Percentiles rank a stretch among this genome's conserved stretches.
Conservation (phyloP, 2,888 invertebrate species). For the Pristionchus maxplancki region DNA sequence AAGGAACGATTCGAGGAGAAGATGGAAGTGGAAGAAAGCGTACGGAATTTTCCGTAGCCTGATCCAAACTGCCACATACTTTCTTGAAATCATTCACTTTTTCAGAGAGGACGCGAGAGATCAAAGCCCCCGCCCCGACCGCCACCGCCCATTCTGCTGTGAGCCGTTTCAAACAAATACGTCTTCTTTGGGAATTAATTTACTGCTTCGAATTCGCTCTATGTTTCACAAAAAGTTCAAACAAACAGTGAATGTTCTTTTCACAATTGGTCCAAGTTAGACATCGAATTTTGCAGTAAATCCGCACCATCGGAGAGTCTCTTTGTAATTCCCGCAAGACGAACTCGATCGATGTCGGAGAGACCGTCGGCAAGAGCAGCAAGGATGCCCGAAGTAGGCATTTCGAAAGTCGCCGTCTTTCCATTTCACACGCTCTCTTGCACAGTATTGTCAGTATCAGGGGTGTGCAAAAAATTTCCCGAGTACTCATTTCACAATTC, state of each 20-base stretch:
- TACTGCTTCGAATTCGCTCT: too few species aligned
- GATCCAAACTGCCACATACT: background rate
- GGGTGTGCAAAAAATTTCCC: too few species aligned
- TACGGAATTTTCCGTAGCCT: background rate
- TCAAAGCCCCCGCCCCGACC: background rate
- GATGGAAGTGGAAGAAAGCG: background rate
- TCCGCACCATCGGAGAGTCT: conserved; percentile 2
- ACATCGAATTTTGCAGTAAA: conserved; percentile 7
- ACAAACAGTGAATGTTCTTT: too few species aligned
- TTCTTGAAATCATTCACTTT: background rate
- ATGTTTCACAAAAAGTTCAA: background rate
- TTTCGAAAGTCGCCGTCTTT: too few species aligned
- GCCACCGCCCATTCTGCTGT: conserved; percentile 12
- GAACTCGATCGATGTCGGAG: conserved; percentile 27
- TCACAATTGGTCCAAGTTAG: too few species aligned
- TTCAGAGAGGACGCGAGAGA: background rate
- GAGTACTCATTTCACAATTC: too few species aligned
- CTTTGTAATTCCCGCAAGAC: background rate
- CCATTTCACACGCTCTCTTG: too few species aligned
- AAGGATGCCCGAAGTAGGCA: background rate
- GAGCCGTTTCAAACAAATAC: background rate
- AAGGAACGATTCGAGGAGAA: background rate
- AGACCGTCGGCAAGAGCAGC: conserved; percentile 7
- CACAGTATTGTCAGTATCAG: too few species aligned
- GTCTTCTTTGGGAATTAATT: too few species aligned